Conservation (phyloP, 1,140 invertebrate genomes). For the Tachypleus tridentatus region DNA sequence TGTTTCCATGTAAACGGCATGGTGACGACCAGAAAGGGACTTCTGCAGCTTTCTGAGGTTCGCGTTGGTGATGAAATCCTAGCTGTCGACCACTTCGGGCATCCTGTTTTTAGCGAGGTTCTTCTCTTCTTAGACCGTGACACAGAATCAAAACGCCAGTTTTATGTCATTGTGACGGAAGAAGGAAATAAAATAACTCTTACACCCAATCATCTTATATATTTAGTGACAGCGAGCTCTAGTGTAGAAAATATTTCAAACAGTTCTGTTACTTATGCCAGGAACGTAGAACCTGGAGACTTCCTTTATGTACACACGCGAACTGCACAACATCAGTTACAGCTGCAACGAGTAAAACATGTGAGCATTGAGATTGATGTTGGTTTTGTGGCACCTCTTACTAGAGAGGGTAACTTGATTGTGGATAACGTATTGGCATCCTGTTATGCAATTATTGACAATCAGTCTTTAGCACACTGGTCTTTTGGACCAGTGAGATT, state of each 20-base stretch:
- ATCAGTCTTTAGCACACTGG: conserved; percentile 68
- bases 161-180: conserved; percentile 51
- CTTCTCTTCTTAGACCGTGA: conserved; percentile 77
- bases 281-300: conserved; percentile 41
- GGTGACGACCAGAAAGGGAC: conserved; percentile 48
- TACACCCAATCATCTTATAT: conserved; percentile 72
- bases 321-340: background rate
- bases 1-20: conserved; percentile 58
- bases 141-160: conserved; percentile 32
- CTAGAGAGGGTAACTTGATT: conserved; percentile 68
- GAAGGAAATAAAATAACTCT: conserved; percentile 56
- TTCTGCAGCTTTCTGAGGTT: conserved; percentile 48
- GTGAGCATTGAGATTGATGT: conserved; percentile 42
- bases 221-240: conserved; percentile 21
- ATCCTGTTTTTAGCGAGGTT: conserved; percentile 67
- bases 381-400: conserved; percentile 85
- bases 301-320: conserved; percentile 34
- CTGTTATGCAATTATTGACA: conserved; percentile 83
- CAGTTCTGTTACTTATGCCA: conserved; percentile 42
- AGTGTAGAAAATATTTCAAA: background rate
- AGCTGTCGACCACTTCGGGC: conserved; percentile 50
- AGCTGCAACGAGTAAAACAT: conserved; percentile 47
- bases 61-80: conserved; percentile 63
- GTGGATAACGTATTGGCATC: conserved; percentile 83
- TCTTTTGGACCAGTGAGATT: conserved; percentile 65